Evolutionary conservation across 2,113 vertebrate genomes (phyloP).

Genomic region (Aptenodytes forsteri): DNA sequence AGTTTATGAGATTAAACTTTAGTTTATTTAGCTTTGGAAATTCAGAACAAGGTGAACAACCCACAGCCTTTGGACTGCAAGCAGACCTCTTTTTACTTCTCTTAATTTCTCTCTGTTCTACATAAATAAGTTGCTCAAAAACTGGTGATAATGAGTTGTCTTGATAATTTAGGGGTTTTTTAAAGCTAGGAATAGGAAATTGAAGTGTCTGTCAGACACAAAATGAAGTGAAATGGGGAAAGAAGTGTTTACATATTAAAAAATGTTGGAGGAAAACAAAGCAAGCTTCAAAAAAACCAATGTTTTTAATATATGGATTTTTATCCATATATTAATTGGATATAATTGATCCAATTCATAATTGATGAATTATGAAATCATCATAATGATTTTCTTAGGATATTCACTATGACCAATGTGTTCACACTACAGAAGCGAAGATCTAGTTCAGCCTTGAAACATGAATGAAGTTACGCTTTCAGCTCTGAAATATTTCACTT

Average conservation of each 20-base stretch:
- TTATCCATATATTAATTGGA: no score
- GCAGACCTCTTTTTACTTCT: not conserved
- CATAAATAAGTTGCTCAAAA: not conserved
- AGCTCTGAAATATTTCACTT: not conserved
- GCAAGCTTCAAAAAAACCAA: rapidly evolving
- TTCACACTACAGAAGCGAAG: not conserved
- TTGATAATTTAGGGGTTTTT: not conserved
- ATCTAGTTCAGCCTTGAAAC: not conserved
- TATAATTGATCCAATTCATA: no score
- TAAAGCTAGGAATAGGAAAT: not conserved
- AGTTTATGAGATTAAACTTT: not conserved
- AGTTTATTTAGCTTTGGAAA: not conserved
- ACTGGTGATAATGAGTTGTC: not conserved
- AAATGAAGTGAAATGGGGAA: not conserved
- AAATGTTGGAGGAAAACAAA: not conserved
- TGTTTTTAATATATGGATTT: not conserved
- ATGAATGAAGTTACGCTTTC: not conserved
- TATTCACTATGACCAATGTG: not conserved
- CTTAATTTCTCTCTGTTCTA: not conserved
- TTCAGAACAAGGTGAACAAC: not conserved
- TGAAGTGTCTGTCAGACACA: not conserved
- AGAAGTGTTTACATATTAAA: not conserved
- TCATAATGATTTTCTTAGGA: not conserved
- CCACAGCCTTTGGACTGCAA: not conserved
- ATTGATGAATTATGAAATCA: no score